A percentile compares a stretch with the other conserved stretches of the same genome.
Conservation (phyloP, 37 sponge, comb jelly and placozoan species). For the Amphimedon queenslandica region DNA sequence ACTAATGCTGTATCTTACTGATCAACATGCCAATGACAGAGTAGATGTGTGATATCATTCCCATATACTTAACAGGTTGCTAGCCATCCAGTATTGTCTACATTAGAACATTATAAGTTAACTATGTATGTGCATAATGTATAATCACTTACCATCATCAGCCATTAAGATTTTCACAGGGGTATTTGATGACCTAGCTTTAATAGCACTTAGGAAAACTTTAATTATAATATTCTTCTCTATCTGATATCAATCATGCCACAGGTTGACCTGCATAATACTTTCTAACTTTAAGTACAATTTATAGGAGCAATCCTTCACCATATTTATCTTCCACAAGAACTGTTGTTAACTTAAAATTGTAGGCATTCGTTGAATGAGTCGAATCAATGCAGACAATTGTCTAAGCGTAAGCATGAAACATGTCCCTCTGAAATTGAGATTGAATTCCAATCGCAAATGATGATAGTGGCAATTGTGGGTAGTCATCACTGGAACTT, state of each 20-base stretch:
- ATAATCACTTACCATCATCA: constrained; percentile 62
- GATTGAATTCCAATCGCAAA: constrained; percentile 26
- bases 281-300: too few relatives aligned
- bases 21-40: constrained; percentile 31
- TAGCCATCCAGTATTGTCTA: constrained; percentile 28
- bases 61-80: constrained; percentile 17
- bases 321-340: constrained; percentile 16
- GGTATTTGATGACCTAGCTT: constrained; percentile 11
- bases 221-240: neutral
- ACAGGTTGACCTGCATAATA: too few relatives aligned
- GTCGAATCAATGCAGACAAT: constrained; percentile 27
- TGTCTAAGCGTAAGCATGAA: too few relatives aligned
- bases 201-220: neutral
- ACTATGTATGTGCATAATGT: neutral
- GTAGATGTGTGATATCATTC: constrained; percentile 5
- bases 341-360: constrained; percentile 15
- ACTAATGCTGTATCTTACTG: neutral
- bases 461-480: neutral
- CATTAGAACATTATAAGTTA: neutral
- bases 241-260: too few relatives aligned
- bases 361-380: constrained; percentile 24
- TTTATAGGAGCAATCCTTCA: constrained; percentile 13
- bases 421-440: constrained; percentile 11
- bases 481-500: neutral
- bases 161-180: constrained; percentile 18